Base-by-base conservation (phyloP, 2,888 invertebrate species). In the Tyria jacobaeae region DNA sequence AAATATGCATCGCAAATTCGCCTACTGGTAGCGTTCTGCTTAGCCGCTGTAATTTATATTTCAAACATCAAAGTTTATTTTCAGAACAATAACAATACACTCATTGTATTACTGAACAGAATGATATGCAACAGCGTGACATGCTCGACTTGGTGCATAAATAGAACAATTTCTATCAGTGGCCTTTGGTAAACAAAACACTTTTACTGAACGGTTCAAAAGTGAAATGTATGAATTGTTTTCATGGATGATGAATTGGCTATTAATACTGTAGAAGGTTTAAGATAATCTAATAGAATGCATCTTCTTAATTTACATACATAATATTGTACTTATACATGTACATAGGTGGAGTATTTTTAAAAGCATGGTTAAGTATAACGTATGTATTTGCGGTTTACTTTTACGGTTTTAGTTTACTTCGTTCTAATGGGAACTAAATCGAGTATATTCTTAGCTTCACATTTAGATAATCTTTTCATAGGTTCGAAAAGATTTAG, bases 161-260 rank as follows among this genome's bases (percentile, higher is more conserved):
- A 79, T 76, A 73, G 71, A 77, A 73, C 75, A 71, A 67, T 77
- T 81, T 82, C 82, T 81, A 79, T 73, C 68, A 68, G 60, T 84
- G 84, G 84, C 86, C 85, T 86, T 83, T 82, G 76, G 58, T 70
- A 72, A 80, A 80, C 73, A 79, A 80, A 82, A 79, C 80, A 85
- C 85, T 86, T 85, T 86, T 84, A 86, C 86, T 82, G 70, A 77
- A 79, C 80, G 79, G 79, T 83, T 75, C 76, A 85, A 87, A 87
- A 85, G 84, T 86, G 84, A 88, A 88, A 88, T 85, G 85, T 81
- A 68, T 68, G 82, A 78, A 81, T 87, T 85, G 87, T 89, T 90
- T 90, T 89, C 88, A 83, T 88, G 75, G 79, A 79, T 79, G 85
- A 88, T 91, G 89, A 90, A 80, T 87, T 81, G 80, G 77, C 88